Base-by-base conservation (phyloP, 2,888 invertebrate genomes). In the Hecatera dysodea region DNA sequence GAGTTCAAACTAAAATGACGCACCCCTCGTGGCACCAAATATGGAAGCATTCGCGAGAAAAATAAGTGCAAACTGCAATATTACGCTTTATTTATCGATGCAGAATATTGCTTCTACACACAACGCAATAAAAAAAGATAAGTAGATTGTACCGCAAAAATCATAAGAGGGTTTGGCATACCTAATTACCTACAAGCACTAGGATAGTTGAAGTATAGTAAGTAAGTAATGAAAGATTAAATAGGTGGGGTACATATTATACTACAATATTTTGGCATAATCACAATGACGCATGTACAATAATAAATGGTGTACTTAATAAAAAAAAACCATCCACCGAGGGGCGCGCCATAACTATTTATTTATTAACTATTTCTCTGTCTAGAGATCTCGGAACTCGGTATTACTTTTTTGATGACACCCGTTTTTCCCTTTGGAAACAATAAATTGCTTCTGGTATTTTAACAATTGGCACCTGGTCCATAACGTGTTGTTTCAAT, bases 371-470 rank as follows among this genome's bases (percentile, higher is more conserved):
- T 3, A 33, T 4, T 11, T 44, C n/a, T 24, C 17, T 22, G 11
- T 2, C 1, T 50, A 62, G 7, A 12, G 9, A 53, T 24, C n/a
- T 33, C 4, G 0, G 55, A 56, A 29, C 9, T 50, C 7, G 17
- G 33, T n/a, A 60, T 62, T 80, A 82, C 83, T 74, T 81, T 76
- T 86, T 86, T 15, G 69, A 22, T 65, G 75, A 59, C 55, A 66
- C 59, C 39, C 72, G 55, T 80, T 78, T 90, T 69, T 72, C 62
- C 46, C 67, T 88, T 87, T 90, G 89, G 71, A 95, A 95, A 86
- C 90, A 92, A 72, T 86, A 75, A 60, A 93, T 82, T 46, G 95
- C 95, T 46, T 95, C 94, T 24, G 90, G 72, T 75, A 95, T 89
- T 75, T 90, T 80, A 1, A 92, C 90, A 44, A 93, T 76, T 3